Conservation (phyloP, 2,113 vertebrate genomes). For the human (Homo sapiens) region DNA sequence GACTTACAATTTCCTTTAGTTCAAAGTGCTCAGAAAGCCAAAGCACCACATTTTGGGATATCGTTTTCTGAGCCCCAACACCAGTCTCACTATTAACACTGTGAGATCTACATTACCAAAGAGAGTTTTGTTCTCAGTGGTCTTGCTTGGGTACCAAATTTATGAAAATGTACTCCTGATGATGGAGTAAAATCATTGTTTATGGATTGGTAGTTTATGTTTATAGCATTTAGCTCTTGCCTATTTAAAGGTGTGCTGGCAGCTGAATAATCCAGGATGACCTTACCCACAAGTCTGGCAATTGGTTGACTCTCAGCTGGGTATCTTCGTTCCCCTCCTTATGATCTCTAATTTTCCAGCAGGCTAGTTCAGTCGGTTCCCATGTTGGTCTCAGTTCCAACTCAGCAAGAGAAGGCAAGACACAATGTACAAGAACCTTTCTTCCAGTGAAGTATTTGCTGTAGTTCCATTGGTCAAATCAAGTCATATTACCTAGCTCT, state of each 20-base stretch:
- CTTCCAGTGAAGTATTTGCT: background rate
- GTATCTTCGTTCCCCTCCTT: background rate
- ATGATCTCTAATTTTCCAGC: background rate
- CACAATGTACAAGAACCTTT: fast-evolving
- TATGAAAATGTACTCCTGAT: background rate
- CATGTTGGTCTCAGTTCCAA: background rate
- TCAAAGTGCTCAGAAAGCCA: background rate
- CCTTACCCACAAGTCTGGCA: background rate
- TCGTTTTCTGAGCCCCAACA: background rate
- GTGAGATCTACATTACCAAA: background rate
- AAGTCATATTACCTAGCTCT: background rate
- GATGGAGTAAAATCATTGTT: background rate
- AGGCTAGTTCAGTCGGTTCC: background rate
- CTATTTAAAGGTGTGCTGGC: background rate
- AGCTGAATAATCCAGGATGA: background rate
- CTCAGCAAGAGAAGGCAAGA: background rate
- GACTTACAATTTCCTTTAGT: background rate
- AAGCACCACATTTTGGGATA: background rate
- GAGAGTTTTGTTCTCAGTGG: background rate
- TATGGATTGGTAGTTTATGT: background rate
- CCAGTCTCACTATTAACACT: background rate
- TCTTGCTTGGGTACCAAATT: background rate
- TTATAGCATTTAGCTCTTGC: background rate
- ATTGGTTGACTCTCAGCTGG: background rate
- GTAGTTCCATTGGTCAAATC: background rate